Evolutionary conservation across 2,113 vertebrate genomes (phyloP).

Genomic region (Thunnus maccoyii): DNA sequence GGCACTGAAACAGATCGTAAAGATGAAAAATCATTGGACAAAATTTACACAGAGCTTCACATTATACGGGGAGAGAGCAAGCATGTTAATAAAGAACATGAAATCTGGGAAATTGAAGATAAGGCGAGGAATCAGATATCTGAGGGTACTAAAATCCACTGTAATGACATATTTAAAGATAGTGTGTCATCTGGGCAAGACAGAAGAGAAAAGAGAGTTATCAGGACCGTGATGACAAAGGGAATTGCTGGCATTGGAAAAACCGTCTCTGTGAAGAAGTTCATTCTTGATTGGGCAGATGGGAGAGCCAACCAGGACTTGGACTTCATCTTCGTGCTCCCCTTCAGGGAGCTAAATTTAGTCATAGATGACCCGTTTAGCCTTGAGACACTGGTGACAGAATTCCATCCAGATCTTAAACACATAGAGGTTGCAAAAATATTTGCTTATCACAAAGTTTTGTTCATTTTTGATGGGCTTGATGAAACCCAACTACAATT

Average conservation of each 20-base stretch:
- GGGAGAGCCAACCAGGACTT: slow-evolving; percentile 39
- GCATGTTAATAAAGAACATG: slow-evolving; percentile 49
- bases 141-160: slow-evolving; percentile 39
- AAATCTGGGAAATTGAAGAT: slow-evolving; percentile 53
- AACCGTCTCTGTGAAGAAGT: slow-evolving; percentile 53
- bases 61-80: slow-evolving; percentile 46
- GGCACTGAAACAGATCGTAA: neutral
- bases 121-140: slow-evolving; percentile 15
- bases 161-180: slow-evolving; percentile 49
- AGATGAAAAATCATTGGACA: neutral
- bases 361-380: slow-evolving; percentile 22
- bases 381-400: slow-evolving; percentile 34
- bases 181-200: neutral
- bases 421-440: neutral
- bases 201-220: neutral
- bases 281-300: slow-evolving; percentile 63
- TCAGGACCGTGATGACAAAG: slow-evolving; percentile 53
- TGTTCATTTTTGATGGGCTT: slow-evolving; percentile 59
- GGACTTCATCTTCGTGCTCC: slow-evolving; percentile 49
- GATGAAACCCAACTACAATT: slow-evolving; percentile 48
- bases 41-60: slow-evolving; percentile 60
- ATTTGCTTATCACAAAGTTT: slow-evolving; percentile 6
- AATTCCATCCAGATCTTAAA: slow-evolving; percentile 40
- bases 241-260: slow-evolving; percentile 46
- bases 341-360: slow-evolving; percentile 61